Evolutionary conservation across 2,888 invertebrate genomes (phyloP).

Genomic region (Hipparchia semele): DNA sequence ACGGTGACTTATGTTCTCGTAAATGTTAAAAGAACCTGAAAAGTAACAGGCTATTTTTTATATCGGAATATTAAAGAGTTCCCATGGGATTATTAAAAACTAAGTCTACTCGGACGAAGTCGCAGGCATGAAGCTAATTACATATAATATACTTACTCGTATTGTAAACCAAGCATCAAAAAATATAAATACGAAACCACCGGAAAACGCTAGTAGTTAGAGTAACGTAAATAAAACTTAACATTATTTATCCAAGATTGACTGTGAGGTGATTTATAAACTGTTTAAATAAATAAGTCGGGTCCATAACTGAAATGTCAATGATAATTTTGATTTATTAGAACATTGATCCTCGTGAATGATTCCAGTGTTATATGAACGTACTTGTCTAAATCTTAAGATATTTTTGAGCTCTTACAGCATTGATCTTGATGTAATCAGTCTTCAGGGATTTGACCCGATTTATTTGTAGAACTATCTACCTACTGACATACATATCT

Average conservation of each 20-base stretch:
- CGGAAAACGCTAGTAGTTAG: neutral
- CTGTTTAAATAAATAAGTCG: slow-evolving; percentile 24
- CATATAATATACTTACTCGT: too few species aligned
- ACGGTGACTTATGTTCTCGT: too few species aligned
- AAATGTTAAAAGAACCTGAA: too few species aligned
- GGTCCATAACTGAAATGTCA: slow-evolving; percentile 17
- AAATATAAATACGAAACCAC: neutral
- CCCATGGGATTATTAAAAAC: too few species aligned
- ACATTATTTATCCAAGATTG: slow-evolving; percentile 7
- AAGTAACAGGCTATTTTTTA: too few species aligned
- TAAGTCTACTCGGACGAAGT: too few species aligned
- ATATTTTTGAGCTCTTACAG: slow-evolving; percentile 50
- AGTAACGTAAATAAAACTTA: neutral
- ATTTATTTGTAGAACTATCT: slow-evolving; percentile 14
- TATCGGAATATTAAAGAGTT: too few species aligned
- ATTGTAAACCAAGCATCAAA: too few species aligned
- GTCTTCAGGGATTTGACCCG: slow-evolving; percentile 34
- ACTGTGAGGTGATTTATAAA: slow-evolving; percentile 21
- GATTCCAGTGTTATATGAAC: slow-evolving; percentile 46
- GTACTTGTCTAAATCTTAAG: slow-evolving; percentile 40
- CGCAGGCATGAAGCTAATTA: too few species aligned
- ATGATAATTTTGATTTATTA: slow-evolving; percentile 49
- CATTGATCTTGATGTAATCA: slow-evolving; percentile 47
- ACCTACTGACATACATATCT: neutral
- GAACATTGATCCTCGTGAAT: slow-evolving; percentile 59